Base-by-base conservation (phyloP, 2,113 vertebrate genomes). In the Melozone crissalis region DNA sequence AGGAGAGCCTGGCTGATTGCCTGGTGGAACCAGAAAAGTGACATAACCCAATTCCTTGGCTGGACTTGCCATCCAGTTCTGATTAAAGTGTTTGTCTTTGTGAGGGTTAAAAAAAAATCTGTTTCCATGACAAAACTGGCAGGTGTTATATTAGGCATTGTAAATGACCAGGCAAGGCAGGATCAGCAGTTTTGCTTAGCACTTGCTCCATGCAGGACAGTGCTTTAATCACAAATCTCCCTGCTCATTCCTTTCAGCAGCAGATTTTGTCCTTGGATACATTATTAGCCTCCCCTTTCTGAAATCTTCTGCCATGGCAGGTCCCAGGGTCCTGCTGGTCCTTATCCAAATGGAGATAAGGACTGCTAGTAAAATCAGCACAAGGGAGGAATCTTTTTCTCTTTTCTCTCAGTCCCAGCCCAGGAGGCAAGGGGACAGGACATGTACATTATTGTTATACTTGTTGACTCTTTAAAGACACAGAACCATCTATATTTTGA, bases 41-140 rank as follows among this genome's bases (percentile, higher is more conserved):
- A 18, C 33, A 30, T 12, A 73, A 33, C 24, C 21, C 7, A 37
- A 1, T 72, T 81, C 1, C 1, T 65, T 1, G 1, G 6, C 20
- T 54, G 57, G n/a, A 16, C 15, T 79, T 94, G 37, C 27, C 7
- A 23, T 79, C 17, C 22, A 30, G 22, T 69, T 72, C 44, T 65
- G 61, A 67, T 13, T 58, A 16, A 71, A 54, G 13, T 54, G 19
- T 81, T 75, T 43, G 26, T 71, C 37, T 76, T 61, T 47, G 24
- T 46, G 44, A 69, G 9, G 4, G 9, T 3, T 13, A 47, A 69
- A 24, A 47, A 41, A 24, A 47, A 22, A 39, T 18, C 16, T 31
- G 16, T 14, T 72, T 72, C 31, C n/a, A 2, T 84, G 55, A 68
- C 39, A 46, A 47, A 76, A 6, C 11, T 2, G 21, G 5, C 22